These are phyloP conservation scores for Scalopus aquaticus DNA, from an alignment of 2,113 vertebrate genomes.

Conservation along the genomic window DNA sequence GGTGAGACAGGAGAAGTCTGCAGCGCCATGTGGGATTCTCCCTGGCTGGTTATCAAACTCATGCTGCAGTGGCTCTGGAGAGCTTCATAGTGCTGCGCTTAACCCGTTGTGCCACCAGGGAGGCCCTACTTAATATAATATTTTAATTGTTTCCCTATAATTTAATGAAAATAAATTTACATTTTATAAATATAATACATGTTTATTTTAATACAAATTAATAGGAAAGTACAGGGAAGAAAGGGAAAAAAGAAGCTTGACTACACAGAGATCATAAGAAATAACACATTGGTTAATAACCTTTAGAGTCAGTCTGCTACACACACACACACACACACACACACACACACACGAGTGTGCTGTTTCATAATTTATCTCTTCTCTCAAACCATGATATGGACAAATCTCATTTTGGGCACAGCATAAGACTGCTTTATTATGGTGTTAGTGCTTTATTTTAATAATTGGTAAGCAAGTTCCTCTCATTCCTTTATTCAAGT, in stretches of 20 bases:
- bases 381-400: neutral
- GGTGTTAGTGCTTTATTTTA: neutral
- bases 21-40: too few relatives aligned
- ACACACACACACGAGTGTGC: too few relatives aligned
- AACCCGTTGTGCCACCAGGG: too few relatives aligned
- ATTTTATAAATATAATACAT: neutral
- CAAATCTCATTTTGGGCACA: neutral
- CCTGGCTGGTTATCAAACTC: too few relatives aligned
- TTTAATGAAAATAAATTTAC: neutral
- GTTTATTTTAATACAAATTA: neutral
- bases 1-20: too few relatives aligned
- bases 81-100: too few relatives aligned
- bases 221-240: neutral
- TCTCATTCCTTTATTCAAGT: neutral
- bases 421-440: neutral
- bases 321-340: neutral
- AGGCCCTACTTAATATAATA: too few relatives aligned
- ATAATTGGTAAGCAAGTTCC: neutral
- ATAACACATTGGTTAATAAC: neutral
- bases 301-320: neutral
- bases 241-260: neutral
- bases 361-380: constrained; percentile 8
- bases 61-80: too few relatives aligned
- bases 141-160: neutral
- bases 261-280: neutral